phyloP scores from a whole-genome alignment of 2,797 vertebrate genomes.

The Peromyscus nudipes region DNA sequence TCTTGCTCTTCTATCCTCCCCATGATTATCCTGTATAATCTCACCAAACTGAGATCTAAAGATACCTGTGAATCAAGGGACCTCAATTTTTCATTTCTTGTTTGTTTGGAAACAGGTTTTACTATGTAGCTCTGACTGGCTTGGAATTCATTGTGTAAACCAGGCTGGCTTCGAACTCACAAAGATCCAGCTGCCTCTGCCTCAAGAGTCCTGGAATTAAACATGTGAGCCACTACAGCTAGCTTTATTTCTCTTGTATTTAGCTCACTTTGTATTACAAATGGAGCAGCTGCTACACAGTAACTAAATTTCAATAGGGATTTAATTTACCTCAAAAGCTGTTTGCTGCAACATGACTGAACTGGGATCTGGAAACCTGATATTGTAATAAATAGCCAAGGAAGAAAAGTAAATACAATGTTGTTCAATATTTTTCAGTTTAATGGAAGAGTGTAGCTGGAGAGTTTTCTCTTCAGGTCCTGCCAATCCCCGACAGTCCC shows the following conservation, averaged over 20 bases:
- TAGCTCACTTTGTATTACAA: not conserved
- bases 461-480: no score
- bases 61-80: not conserved
- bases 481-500: no score
- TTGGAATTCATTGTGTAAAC: not conserved
- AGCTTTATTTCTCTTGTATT: not conserved
- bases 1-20: not conserved
- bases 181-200: not conserved
- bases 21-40: not conserved
- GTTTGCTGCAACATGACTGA: not conserved
- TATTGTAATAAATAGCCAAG: not conserved
- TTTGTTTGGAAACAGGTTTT: not conserved
- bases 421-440: not conserved
- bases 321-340: not conserved
- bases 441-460: not conserved
- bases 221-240: not conserved
- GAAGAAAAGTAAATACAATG: not conserved
- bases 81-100: not conserved
- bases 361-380: not conserved
- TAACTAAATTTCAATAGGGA: not conserved
- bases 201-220: not conserved
- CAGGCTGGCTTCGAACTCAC: not conserved
- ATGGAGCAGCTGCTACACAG: not conserved
- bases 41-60: not conserved
- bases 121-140: not conserved